These are phyloP conservation scores for Clusia tigrina DNA, from an alignment of 2,888 invertebrate species.

Conservation along the genomic window DNA sequence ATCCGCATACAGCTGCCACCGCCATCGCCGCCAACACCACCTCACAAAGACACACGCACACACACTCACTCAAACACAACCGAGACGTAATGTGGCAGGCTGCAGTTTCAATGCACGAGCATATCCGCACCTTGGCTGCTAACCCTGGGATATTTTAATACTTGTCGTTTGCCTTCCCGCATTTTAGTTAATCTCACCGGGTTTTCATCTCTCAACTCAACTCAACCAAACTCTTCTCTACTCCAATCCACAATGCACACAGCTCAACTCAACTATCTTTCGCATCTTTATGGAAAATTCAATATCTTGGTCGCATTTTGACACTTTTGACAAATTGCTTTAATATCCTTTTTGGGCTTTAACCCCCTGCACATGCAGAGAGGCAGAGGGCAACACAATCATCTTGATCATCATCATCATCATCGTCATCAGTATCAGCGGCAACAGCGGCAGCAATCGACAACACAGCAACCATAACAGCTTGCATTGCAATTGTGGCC, in stretches of 20 bases:
- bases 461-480: not conserved
- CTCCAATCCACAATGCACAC: conserved; percentile 14
- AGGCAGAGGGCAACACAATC: not conserved
- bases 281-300: conserved; percentile 37
- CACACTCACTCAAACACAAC: too few species aligned
- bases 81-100: too few species aligned
- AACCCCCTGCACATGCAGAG: conserved; percentile 4
- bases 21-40: conserved; percentile 37
- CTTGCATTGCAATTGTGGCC: not conserved
- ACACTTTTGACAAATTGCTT: conserved; percentile 59
- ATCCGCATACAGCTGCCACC: conserved; percentile 12
- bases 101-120: conserved; percentile 36
- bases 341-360: conserved; percentile 44
- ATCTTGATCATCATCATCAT: conserved; percentile 19
- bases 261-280: conserved; percentile 6
- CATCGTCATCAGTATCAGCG: conserved; percentile 16
- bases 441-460: conserved; percentile 32
- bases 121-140: conserved; percentile 9
- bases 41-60: too few species aligned
- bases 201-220: conserved; percentile 1
- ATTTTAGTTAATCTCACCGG: not conserved
- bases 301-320: conserved; percentile 51
- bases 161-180: conserved; percentile 35
- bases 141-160: conserved; percentile 36
- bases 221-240: conserved; percentile 5